A percentile compares a stretch with the other conserved stretches of the same genome.
phyloP scores from a whole-genome alignment of 2,888 invertebrate genomes.

The Minunthozetes semirufus region DNA sequence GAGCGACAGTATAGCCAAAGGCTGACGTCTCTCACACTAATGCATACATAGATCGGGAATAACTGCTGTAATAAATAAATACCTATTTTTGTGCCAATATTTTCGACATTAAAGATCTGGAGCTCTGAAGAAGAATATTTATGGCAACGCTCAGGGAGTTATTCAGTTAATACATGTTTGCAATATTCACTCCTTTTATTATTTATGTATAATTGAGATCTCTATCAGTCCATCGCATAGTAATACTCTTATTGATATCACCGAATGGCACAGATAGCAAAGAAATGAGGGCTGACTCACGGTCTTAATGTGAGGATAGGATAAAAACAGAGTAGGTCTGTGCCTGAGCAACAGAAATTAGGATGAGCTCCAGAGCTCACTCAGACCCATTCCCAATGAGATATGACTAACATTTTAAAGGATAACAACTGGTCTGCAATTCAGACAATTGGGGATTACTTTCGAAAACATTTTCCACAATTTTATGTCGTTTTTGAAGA shows the following conservation, averaged over 20 bases:
- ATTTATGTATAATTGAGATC: not conserved
- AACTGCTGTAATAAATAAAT: not conserved
- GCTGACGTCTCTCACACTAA: not conserved
- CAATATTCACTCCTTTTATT: conserved; percentile 1
- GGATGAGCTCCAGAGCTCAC: too few relatives aligned
- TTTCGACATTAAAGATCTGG: not conserved
- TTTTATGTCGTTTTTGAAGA: too few relatives aligned
- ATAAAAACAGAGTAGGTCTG: too few relatives aligned
- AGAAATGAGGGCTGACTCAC: not conserved
- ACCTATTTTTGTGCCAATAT: conserved; percentile 1
- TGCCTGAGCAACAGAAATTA: too few relatives aligned
- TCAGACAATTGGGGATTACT: too few relatives aligned
- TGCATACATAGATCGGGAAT: not conserved
- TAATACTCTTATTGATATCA: not conserved
- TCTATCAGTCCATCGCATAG: not conserved
- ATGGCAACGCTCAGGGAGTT: not conserved
- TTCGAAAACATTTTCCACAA: too few relatives aligned
- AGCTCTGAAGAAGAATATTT: not conserved
- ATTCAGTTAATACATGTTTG: not conserved
- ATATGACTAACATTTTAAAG: too few relatives aligned
- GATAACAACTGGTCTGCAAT: too few relatives aligned
- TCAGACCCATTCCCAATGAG: too few relatives aligned
- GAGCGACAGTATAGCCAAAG: not conserved
- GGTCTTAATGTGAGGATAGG: not conserved
- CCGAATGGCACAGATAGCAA: too few relatives aligned